Evolutionary conservation across 2,797 vertebrate genomes (phyloP).

Genomic region (Spea hammondii): DNA sequence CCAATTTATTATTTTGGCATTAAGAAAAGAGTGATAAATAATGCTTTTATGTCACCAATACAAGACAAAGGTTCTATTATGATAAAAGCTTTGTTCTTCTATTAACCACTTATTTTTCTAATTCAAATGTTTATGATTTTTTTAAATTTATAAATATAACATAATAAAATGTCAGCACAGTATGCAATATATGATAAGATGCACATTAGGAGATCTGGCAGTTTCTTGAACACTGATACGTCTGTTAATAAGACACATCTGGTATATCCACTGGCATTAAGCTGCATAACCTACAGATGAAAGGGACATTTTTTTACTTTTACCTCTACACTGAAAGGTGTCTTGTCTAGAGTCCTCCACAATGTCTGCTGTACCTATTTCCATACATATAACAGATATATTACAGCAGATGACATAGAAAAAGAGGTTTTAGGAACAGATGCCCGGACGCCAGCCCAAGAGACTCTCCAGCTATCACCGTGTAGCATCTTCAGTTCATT

Average conservation of each 20-base stretch:
- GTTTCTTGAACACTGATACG: conserved; percentile 19
- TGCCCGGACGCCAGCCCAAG: too few species aligned
- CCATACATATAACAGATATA: too few species aligned
- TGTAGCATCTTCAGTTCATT: too few species aligned
- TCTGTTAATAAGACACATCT: conserved; percentile 27
- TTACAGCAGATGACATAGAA: too few species aligned
- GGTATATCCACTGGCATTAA: conserved; percentile 21
- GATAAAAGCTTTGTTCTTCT: too few species aligned
- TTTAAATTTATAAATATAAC: conserved; percentile 3
- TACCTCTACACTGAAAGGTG: too few species aligned
- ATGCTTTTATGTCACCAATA: background rate
- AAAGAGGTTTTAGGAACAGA: too few species aligned
- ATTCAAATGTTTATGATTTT: background rate
- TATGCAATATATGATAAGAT: conserved; percentile 15
- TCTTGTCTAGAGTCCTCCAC: too few species aligned
- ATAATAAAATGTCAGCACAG: conserved; percentile 9
- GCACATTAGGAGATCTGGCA: conserved; percentile 27
- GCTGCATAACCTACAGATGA: conserved; percentile 2
- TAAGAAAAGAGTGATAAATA: conserved; percentile 9
- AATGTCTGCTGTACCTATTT: too few species aligned
- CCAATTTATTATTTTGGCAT: background rate
- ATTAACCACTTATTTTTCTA: too few species aligned
- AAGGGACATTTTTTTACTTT: background rate
- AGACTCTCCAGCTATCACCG: too few species aligned
- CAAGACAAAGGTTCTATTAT: too few species aligned